Base-by-base conservation (phyloP, 2,113 vertebrate genomes). In the Orycteropus afer region DNA sequence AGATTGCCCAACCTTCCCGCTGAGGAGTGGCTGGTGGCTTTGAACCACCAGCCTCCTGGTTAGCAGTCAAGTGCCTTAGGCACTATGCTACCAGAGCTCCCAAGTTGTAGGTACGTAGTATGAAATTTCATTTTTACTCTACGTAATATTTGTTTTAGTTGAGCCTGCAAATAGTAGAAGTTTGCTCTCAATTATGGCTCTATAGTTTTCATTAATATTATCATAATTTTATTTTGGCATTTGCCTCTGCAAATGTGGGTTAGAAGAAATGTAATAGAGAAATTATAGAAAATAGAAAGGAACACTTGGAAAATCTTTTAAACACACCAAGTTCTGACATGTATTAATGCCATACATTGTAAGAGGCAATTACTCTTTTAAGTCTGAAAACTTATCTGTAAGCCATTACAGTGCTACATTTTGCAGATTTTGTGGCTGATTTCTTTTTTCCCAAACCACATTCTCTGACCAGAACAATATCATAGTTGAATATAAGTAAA, bases 111-210 rank as follows among this genome's bases (percentile, higher is more conserved):
- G n/a, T n/a, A n/a, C n/a, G n/a, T n/a, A n/a, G 85, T 55, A 86
- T 81, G 34, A 95, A 96, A 90, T 74, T 25, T 32, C 69, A 87
- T 79, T 96, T 91, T 94, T 76, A 92, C 11, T 84, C 25, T 53
- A 32, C n/a, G 37, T 55, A 90, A 94, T 84, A 55, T 2, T 45
- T 6, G 25, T 85, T 91, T 87, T 57, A 87, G 59, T 89, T 51
- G n/a, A 74, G 9, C 23, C 45, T 87, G 18, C 3, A 81, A 94
- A 74, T 10, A 73, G 2, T 57, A 71, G n/a, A 25, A 34, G 12
- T 91, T 89, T 96, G 79, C 14, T 7, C 11, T 79, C 79, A 80
- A 77, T 65, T 89, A 86, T 86, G 37, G 65, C 8, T 27, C 37
- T 22, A 49, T 84, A 9, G 81, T 73, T 93, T 79, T 90, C 57